A percentile compares a stretch with the other conserved stretches of the same genome.
phyloP scores from a whole-genome alignment of 2,888 invertebrate species.

The Catocala sponsa region DNA sequence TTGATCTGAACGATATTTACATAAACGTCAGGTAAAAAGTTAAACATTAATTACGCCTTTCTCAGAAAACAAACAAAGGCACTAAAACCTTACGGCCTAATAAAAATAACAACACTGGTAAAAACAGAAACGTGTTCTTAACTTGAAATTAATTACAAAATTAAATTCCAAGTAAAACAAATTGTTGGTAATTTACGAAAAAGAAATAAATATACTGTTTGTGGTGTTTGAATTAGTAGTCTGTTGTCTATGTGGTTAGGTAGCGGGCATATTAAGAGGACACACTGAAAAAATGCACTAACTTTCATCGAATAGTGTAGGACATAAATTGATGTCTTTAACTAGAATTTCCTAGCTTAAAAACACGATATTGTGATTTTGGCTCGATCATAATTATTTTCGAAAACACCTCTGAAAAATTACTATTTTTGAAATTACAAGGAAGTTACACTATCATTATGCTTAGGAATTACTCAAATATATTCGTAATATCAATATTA shows the following conservation, averaged over 20 bases:
- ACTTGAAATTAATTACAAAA: constrained; percentile 26
- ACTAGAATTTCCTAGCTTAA: no score
- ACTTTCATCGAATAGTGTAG: no score
- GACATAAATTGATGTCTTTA: no score
- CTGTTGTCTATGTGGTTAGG: neutral
- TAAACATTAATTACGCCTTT: neutral
- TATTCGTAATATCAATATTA: no score
- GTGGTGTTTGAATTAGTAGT: constrained; percentile 13
- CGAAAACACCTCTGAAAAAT: no score
- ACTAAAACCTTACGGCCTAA: constrained; percentile 11
- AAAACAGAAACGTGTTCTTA: constrained; percentile 22
- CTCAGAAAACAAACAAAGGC: constrained; percentile 1
- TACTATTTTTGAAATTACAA: no score
- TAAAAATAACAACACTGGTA: constrained; percentile 12
- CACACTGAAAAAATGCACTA: no score
- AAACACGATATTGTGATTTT: no score
- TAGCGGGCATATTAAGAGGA: neutral
- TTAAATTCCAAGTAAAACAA: constrained; percentile 20
- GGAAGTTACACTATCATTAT: no score
- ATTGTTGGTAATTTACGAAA: constrained; percentile 22
- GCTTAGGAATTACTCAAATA: no score
- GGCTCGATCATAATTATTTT: no score
- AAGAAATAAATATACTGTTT: constrained; percentile 16
- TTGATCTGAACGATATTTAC: neutral
- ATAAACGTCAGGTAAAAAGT: neutral